phyloP scores from a whole-genome alignment of 1,140 invertebrate genomes.

The Drepana arcuata region DNA sequence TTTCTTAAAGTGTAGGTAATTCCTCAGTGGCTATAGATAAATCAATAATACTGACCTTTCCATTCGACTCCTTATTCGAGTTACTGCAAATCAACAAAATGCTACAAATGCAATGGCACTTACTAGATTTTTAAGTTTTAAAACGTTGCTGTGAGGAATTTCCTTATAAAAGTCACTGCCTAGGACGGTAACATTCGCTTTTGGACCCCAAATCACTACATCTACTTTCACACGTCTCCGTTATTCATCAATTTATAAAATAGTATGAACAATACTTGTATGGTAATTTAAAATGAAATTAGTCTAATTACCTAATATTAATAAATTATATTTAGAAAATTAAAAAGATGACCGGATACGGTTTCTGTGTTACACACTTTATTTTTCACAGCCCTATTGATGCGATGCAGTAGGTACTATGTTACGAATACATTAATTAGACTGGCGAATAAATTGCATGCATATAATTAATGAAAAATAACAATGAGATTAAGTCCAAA shows the following conservation, averaged over 20 bases:
- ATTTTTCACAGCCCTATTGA: constrained; percentile 64
- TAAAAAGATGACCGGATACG: constrained; percentile 36
- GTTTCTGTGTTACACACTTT: constrained; percentile 35
- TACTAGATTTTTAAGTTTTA: no score
- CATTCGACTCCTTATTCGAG: no score
- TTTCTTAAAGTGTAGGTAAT: no score
- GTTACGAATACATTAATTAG: no score
- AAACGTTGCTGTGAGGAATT: constrained; percentile 21
- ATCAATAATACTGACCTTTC: no score
- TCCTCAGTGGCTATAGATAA: no score
- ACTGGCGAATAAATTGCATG: constrained; percentile 18
- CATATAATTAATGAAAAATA: no score
- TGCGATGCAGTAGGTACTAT: no score
- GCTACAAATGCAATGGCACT: constrained; percentile 18
- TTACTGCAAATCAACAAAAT: constrained; percentile 24
- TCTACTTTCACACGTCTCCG: constrained; percentile 34
- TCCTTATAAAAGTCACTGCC: constrained; percentile 34
- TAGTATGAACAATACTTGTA: constrained; percentile 55
- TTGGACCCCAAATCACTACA: constrained; percentile 48
- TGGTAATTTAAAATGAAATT: constrained; percentile 42
- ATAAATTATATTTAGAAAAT: constrained; percentile 29
- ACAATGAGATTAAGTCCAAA: constrained; percentile 5
- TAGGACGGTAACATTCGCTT: constrained; percentile 49
- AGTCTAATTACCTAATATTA: no score
- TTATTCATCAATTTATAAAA: constrained; percentile 43